phyloP scores from a whole-genome alignment of 2,888 invertebrate species.

The Melipona bicolor region DNA sequence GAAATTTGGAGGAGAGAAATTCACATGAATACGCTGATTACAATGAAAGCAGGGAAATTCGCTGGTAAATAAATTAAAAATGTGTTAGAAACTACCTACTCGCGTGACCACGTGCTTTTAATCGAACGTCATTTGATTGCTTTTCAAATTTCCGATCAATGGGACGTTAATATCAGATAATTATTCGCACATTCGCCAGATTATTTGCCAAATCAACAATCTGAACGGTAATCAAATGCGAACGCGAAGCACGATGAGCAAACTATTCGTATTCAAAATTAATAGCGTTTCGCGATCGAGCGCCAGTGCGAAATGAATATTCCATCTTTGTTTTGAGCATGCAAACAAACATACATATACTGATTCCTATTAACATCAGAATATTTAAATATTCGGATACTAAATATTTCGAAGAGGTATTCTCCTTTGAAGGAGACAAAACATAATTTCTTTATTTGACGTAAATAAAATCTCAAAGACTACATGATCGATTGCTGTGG shows the following conservation, averaged over 20 bases:
- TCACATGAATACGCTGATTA: background rate
- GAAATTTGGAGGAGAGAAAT: background rate
- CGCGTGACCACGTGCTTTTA: background rate
- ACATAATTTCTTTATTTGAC: no score
- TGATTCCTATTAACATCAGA: no score
- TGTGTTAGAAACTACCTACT: background rate
- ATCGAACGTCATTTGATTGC: background rate
- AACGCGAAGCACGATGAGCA: background rate
- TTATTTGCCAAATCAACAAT: conserved; percentile 18
- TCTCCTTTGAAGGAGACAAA: no score
- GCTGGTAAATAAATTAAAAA: background rate
- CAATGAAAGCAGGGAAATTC: background rate
- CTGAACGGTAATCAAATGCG: background rate
- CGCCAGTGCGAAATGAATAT: background rate
- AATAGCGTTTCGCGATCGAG: background rate
- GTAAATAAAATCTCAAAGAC: no score
- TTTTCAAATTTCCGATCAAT: background rate
- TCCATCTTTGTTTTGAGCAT: background rate
- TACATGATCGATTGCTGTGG: no score
- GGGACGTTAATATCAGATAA: conserved; percentile 1
- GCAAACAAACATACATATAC: background rate
- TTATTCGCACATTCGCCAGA: background rate
- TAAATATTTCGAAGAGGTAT: no score
- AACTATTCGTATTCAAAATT: conserved; percentile 1
- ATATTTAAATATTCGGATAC: no score